Evolutionary conservation across 2,113 vertebrate genomes (phyloP), one percentile per base, ranked within the genome.

Genomic region (Micronycteris hirsuta): DNA sequence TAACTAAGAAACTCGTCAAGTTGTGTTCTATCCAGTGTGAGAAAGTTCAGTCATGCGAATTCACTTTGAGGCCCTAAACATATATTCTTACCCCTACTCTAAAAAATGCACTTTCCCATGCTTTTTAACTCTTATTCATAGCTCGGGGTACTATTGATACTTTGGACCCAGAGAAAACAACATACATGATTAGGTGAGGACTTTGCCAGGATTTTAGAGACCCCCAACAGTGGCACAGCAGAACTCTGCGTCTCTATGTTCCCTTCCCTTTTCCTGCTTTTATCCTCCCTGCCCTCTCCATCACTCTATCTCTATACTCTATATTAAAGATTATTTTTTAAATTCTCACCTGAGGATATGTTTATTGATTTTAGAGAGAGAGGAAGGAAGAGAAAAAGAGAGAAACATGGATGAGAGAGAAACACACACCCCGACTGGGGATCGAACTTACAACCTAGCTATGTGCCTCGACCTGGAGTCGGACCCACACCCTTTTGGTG

Each of bases 291-390:
- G 20, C 1, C 0, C 8, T 63, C 38, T 58, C 28, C 17, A 7
- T 73, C 24, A 15, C 41, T 84, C 19, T 68, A 28, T 24, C 85
- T 56, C 47, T 82, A n/a, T 67, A 80, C 24, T 61, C n/a, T 87
- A 77, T 84, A 78, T 61, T 74, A 95, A 91, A 92, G 82, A 74
- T 49, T 33, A 91, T 31, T 93, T 87, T 58, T 58, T 58, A 10
- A 28, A 61, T 61, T 61, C 24, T 61, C 26, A 61, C 58, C 58
- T 6, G 2, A 28, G 58, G 58, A 61, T 61, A 61, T 26, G 58
- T 12, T 61, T 61, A 61, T 28, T 61, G 58, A 61, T 28, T 61
- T 61, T 61, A 28, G 58, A 61, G 58, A 61, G 56, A 58, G 56
- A 58, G 24, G 56, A 58, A 58, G 24, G 56, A 26, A 58, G 22